Conservation (phyloP, 2,113 vertebrate genomes). For the Coreoperca whiteheadi region DNA sequence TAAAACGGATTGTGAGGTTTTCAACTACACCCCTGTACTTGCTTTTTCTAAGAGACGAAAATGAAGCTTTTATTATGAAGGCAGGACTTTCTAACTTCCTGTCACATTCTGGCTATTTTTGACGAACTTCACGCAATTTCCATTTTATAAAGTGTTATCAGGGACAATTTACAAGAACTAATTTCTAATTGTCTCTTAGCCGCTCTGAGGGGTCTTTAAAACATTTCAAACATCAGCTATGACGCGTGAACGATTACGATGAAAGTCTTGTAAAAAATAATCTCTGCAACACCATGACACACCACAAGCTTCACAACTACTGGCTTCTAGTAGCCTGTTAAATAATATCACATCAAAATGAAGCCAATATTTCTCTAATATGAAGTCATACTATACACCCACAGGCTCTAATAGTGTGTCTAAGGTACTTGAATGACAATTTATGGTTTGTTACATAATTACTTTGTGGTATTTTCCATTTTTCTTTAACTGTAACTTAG, state of each 20-base stretch:
- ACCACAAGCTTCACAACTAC: not conserved
- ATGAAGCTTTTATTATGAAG: constrained; percentile 63
- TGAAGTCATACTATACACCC: not conserved
- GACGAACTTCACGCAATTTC: constrained; percentile 16
- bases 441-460: not conserved
- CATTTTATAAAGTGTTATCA: not conserved
- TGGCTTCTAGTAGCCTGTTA: not conserved
- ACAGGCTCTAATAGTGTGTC: not conserved
- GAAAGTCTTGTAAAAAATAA: not conserved
- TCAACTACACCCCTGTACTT: not conserved
- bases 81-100: constrained; percentile 19
- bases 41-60: not conserved
- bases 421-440: not conserved
- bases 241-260: not conserved
- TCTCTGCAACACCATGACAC: not conserved
- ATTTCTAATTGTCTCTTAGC: not conserved
- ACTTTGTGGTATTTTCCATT: not conserved
- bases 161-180: constrained; percentile 12
- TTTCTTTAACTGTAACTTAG: not conserved
- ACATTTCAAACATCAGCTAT: not conserved
- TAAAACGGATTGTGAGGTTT: not conserved
- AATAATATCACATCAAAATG: not conserved
- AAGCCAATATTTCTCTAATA: not conserved
- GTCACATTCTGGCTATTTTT: not conserved
- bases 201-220: not conserved